phyloP scores from a whole-genome alignment of 2,113 vertebrate genomes.

The Lagopus leucura region DNA sequence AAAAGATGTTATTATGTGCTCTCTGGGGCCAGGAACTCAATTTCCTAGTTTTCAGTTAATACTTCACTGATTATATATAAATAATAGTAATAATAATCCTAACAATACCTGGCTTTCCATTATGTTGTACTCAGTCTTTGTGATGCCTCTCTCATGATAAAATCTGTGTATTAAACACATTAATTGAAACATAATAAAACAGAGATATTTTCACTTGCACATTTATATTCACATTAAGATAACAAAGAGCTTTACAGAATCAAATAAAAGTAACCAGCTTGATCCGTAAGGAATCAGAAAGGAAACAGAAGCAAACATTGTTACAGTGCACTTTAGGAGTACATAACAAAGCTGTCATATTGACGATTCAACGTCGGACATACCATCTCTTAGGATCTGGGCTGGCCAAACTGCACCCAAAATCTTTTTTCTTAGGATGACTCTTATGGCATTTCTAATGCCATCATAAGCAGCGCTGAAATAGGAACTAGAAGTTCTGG shows the following conservation, averaged over 20 bases:
- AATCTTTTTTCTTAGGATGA: background rate
- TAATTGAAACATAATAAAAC: slow-evolving; percentile 36
- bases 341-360: background rate
- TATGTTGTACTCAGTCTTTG: background rate
- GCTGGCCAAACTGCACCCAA: background rate
- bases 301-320: background rate
- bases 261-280: background rate
- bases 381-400: background rate
- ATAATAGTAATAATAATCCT: background rate
- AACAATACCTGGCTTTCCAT: slow-evolving; percentile 15
- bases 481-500: background rate
- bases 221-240: background rate
- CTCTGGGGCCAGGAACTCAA: background rate
- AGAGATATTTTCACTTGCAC: background rate
- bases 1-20: background rate
- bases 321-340: background rate
- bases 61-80: background rate
- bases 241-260: slow-evolving; percentile 7
- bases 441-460: background rate
- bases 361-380: background rate
- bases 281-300: no score
- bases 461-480: accelerated
- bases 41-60: slow-evolving; percentile 11
- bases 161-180: slow-evolving; percentile 40
- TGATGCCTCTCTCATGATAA: background rate